Evolutionary conservation across 2,797 vertebrate genomes (phyloP).

Genomic region (Sus cebifrons): DNA sequence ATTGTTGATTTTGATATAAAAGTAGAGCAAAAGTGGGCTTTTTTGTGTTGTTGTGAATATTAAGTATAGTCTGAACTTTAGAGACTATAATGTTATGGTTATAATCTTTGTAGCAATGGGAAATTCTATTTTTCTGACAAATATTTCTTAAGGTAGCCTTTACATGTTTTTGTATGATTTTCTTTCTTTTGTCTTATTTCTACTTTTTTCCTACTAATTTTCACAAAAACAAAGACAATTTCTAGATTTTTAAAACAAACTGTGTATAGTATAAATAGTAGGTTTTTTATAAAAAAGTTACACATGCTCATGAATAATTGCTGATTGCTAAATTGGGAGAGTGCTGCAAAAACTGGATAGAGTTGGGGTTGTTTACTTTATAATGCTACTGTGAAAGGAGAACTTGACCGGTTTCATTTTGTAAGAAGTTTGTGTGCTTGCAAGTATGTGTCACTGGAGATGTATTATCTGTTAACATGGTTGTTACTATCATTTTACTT

Average conservation of each 20-base stretch:
- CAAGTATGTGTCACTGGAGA: neutral
- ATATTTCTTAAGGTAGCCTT: neutral
- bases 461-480: slow-evolving; percentile 31
- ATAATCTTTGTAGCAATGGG: neutral
- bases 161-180: neutral
- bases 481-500: slow-evolving; percentile 8
- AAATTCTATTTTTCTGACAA: slow-evolving; percentile 37
- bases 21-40: neutral
- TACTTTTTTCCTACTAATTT: slow-evolving; percentile 35
- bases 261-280: neutral
- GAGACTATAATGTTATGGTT: neutral
- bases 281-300: slow-evolving; percentile 36
- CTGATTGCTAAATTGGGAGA: neutral
- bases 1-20: neutral
- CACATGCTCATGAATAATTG: neutral
- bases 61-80: neutral
- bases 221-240: neutral
- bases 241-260: neutral
- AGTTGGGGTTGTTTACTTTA: slow-evolving; percentile 6
- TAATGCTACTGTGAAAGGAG: slow-evolving; percentile 31
- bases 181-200: neutral
- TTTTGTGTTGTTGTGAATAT: neutral
- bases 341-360: neutral
- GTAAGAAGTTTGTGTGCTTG: neutral
- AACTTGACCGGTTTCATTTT: neutral